phyloP scores from a whole-genome alignment of 2,113 vertebrate genomes.

The Carollia perspicillata region DNA sequence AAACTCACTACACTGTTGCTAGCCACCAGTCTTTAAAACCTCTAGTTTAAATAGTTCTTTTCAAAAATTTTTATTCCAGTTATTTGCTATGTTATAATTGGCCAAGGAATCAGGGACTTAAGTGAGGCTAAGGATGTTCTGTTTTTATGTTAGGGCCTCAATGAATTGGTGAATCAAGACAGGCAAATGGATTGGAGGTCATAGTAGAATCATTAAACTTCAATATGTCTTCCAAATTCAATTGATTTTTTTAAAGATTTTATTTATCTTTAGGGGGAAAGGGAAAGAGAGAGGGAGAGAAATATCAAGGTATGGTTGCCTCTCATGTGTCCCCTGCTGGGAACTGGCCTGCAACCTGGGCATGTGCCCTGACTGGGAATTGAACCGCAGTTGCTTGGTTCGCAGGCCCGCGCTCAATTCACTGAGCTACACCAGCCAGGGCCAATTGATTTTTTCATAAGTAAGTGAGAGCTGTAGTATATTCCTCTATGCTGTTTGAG shows the following conservation, averaged over 20 bases:
- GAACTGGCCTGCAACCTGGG: no score
- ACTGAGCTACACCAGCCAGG: no score
- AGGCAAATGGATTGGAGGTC: neutral
- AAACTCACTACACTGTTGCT: neutral
- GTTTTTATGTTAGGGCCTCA: conserved; percentile 3
- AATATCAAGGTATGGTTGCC: no score
- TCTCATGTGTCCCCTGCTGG: no score
- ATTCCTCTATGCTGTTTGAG: neutral
- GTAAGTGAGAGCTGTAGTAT: neutral
- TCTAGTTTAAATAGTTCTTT: neutral
- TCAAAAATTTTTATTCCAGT: conserved; percentile 15
- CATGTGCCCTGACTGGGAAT: no score
- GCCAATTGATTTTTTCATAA: neutral
- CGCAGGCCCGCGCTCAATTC: no score
- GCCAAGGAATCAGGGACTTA: neutral
- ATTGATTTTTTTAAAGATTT: no score
- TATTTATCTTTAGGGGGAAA: no score
- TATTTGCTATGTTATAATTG: neutral
- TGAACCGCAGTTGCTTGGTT: no score
- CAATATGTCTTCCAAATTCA: neutral
- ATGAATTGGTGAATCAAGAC: neutral
- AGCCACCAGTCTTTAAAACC: neutral
- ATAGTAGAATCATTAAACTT: neutral
- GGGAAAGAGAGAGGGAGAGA: no score
- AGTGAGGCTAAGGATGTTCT: neutral